A percentile compares a stretch with the other conserved stretches of the same genome.
Evolutionary conservation across 2,888 invertebrate genomes (phyloP).

Genomic region (Napeogenes inachia): DNA sequence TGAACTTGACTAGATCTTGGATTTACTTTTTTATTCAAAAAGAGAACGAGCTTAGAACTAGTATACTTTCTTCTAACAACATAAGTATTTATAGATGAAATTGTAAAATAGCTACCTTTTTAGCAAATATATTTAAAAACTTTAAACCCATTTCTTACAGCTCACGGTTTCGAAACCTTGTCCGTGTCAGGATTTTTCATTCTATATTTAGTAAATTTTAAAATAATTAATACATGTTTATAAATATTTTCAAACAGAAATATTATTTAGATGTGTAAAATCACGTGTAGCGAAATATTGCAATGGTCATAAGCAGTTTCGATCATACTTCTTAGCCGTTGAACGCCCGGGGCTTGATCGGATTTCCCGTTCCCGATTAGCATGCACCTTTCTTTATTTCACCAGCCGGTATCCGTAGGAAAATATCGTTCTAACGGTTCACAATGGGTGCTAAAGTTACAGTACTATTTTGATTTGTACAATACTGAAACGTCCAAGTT

Average conservation of each 20-base stretch:
- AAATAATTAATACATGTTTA: no score
- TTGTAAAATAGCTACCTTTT: slow-evolving; percentile 21
- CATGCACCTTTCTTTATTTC: slow-evolving; percentile 65
- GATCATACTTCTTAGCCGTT: slow-evolving; percentile 40
- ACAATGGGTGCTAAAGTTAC: slow-evolving; percentile 40
- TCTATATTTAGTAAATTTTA: neutral
- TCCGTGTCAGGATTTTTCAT: slow-evolving; percentile 20
- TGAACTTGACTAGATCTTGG: slow-evolving; percentile 38
- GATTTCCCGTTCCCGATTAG: slow-evolving; percentile 69
- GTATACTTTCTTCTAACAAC: slow-evolving; percentile 57
- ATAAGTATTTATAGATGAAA: slow-evolving; percentile 50
- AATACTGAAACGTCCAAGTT: neutral
- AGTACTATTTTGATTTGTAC: slow-evolving; percentile 2
- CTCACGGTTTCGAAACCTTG: no score
- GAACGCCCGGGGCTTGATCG: slow-evolving; percentile 56
- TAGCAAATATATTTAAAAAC: no score
- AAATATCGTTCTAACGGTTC: slow-evolving; percentile 67
- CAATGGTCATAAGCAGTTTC: slow-evolving; percentile 38
- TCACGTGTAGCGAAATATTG: slow-evolving; percentile 31
- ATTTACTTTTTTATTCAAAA: slow-evolving; percentile 54
- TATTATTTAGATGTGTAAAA: no score
- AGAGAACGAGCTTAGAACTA: slow-evolving; percentile 54
- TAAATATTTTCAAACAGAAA: no score
- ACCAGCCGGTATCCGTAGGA: slow-evolving; percentile 59
- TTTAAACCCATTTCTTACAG: no score